These are phyloP conservation scores for Aleiodes testaceus DNA, from an alignment of 2,888 invertebrate species.

Conservation along the genomic window DNA sequence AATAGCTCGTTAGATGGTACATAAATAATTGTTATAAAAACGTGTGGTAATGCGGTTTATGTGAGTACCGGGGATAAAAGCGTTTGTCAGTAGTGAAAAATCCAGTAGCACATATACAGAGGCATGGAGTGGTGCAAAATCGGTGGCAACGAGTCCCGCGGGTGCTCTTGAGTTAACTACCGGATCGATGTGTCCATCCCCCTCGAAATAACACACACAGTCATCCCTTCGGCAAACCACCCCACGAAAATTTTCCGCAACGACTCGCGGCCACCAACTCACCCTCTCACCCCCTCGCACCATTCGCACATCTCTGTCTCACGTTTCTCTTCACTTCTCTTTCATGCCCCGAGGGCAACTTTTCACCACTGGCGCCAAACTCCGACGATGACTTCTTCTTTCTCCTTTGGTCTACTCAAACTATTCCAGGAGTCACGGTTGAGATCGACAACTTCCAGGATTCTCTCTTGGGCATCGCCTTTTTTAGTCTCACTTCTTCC, in stretches of 20 bases:
- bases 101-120: constrained; percentile 46
- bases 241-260: constrained; percentile 31
- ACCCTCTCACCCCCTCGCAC: constrained; percentile 25
- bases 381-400: constrained; percentile 23
- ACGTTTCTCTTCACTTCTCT: constrained; percentile 7
- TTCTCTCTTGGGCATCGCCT: constrained; percentile 17
- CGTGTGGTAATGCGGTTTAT: constrained; percentile 54
- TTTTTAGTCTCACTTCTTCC: constrained; percentile 1
- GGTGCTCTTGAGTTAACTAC: constrained; percentile 70
- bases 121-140: constrained; percentile 57
- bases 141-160: constrained; percentile 70
- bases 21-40: constrained; percentile 59
- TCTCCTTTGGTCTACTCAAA: neutral
- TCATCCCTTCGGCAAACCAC: neutral
- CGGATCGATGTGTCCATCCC: constrained; percentile 67
- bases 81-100: constrained; percentile 53
- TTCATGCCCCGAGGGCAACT: constrained; percentile 26
- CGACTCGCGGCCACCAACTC: constrained; percentile 39
- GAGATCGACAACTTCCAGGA: constrained; percentile 4
- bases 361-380: constrained; percentile 27
- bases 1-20: constrained; percentile 46
- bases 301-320: constrained; percentile 30
- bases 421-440: constrained; percentile 23
- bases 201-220: constrained; percentile 46
- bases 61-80: constrained; percentile 51